A percentile compares a stretch with the other conserved stretches of the same genome.
These are phyloP conservation scores for Sterrhoptilus dennistouni DNA, from an alignment of 2,113 vertebrate species.

Conservation along the genomic window DNA sequence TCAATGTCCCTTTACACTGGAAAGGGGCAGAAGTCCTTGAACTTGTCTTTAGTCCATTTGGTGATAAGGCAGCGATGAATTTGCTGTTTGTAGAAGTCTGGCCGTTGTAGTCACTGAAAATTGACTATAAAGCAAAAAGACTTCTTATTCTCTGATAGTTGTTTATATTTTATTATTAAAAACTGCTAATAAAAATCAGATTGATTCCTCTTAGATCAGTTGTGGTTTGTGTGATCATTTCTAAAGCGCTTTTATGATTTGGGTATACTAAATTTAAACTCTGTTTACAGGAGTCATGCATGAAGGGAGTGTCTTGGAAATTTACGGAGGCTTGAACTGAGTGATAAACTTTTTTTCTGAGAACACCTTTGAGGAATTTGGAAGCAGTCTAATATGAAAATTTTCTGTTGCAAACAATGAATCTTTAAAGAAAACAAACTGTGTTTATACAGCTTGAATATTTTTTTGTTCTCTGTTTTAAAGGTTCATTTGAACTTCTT, in stretches of 20 bases:
- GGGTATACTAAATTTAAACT: background rate
- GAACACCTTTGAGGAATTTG: background rate
- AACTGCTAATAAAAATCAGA: background rate
- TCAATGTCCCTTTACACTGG: background rate
- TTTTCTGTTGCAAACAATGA: background rate
- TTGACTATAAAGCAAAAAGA: background rate
- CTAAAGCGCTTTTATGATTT: background rate
- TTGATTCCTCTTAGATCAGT: background rate
- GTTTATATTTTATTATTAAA: background rate
- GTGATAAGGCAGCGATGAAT: background rate
- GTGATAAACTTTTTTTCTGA: background rate
- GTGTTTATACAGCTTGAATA: background rate
- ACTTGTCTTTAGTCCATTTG: background rate
- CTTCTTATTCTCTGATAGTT: background rate
- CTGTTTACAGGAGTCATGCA: background rate
- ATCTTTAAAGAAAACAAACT: background rate
- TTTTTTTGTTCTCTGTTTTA: background rate
- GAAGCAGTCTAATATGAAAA: background rate
- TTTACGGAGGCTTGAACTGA: background rate
- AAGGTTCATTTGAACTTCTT: conserved; percentile 80
- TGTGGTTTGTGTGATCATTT: background rate
- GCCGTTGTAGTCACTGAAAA: background rate
- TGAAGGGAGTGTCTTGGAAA: background rate
- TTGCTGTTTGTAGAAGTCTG: background rate
- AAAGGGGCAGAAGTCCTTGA: conserved; percentile 1